Percentiles rank a stretch among this genome's conserved stretches.
These are phyloP conservation scores for Helicolenus hilgendorfi DNA, from an alignment of 2,797 vertebrate genomes.

Conservation along the genomic window DNA sequence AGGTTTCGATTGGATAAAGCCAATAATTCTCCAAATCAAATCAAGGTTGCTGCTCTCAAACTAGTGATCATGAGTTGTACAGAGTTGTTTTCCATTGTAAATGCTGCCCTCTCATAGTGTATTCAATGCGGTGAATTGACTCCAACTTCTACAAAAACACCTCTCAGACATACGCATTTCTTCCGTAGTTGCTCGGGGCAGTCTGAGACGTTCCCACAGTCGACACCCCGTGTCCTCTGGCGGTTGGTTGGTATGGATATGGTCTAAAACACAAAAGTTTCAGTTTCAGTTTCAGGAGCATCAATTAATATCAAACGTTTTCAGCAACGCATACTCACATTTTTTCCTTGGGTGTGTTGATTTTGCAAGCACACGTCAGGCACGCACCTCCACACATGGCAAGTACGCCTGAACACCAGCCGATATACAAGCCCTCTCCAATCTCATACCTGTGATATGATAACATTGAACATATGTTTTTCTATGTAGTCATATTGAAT, in stretches of 20 bases:
- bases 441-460: constrained; percentile 91
- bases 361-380: constrained; percentile 80
- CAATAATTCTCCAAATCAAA: background rate
- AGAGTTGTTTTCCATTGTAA: background rate
- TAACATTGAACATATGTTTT: background rate
- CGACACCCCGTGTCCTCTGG: constrained; percentile 59
- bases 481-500: background rate
- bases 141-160: background rate
- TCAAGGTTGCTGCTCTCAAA: background rate
- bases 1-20: background rate
- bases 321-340: constrained; percentile 65
- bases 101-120: background rate
- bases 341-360: constrained; percentile 59
- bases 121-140: background rate
- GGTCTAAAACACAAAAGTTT: constrained; percentile 51
- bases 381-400: constrained; percentile 84
- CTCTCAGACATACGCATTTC: constrained; percentile 85
- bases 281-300: background rate
- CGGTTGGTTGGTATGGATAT: constrained; percentile 73
- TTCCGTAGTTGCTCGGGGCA: constrained; percentile 76
- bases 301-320: background rate
- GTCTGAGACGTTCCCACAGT: constrained; percentile 48
- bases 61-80: background rate
- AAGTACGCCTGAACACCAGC: constrained; percentile 92
- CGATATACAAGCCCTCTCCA: constrained; percentile 93